Base-by-base conservation (phyloP, 30 jellyfish, hydroid and myxozoan species). In the Nemopilema nomurai region DNA sequence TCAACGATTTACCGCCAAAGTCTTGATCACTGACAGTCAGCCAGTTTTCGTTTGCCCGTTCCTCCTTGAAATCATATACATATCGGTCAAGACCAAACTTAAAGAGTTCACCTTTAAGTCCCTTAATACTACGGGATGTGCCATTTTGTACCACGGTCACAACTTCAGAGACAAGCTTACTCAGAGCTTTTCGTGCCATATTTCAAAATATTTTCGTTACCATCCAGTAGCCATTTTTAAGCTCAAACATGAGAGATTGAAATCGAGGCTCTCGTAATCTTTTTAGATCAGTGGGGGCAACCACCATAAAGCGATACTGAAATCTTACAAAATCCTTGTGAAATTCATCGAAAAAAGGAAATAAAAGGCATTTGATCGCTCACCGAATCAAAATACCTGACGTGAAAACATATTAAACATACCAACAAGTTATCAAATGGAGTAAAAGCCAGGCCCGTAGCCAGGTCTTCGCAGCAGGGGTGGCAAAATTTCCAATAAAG, bases 1-100 rank as follows among this genome's bases (percentile, higher is more conserved):
- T 92, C 22, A 23, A 79, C 4, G 97, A 89, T 18, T 77, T 77
- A 1, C 99, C 99, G 63, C 99, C 99, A 71, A 94, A 96, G 20
- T 87, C 94, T 69, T 63, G 68, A 49, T 92, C 98, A 51, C 96
- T 85, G 63, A 91, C 69, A 6, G 89, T 51, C 51, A 79, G 69
- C 89, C 92, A 91, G 8, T 91, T 82, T 41, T 91, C 92, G 16
- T 78, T 71, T 23, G 97, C 89, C 32, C 87, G 81, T 19, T 91
- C 94, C 1, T 74, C 82, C 62, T 76, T 77, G 31, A 91, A 85
- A 57, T 91, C 96, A 69, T 62, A 91, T 13, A 91, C 32, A 50
- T 66, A 28, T 77, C 78, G 67, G 1, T 79, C 90, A 1, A 77
- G 74, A 65, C 66, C 83, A 0, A 71, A 24, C 25, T 20, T 66